phyloP scores from a whole-genome alignment of 2,113 vertebrate species.

The Aldabrachelys gigantea region DNA sequence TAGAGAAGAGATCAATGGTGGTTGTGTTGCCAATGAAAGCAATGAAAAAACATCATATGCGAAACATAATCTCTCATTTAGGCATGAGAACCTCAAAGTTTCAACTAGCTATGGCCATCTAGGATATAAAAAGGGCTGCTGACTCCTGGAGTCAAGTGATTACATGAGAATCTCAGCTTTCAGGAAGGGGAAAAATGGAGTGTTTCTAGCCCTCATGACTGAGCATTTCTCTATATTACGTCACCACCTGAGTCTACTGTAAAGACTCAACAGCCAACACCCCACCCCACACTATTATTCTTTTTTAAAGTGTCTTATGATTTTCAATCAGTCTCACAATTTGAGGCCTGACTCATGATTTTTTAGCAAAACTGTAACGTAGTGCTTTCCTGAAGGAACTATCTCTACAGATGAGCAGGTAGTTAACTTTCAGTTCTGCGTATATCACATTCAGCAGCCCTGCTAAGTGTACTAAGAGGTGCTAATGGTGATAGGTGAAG shows the following conservation, averaged over 20 bases:
- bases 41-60: neutral
- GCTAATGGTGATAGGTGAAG: neutral
- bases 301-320: neutral
- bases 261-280: neutral
- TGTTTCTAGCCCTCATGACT: neutral
- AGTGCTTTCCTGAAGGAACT: neutral
- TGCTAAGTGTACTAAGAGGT: accelerated
- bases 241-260: neutral
- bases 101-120: neutral
- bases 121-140: neutral
- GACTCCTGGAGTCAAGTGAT: neutral
- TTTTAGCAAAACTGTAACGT: neutral
- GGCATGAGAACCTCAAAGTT: neutral
- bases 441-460: neutral
- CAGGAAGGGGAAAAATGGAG: neutral
- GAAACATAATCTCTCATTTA: neutral
- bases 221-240: neutral
- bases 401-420: neutral
- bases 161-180: neutral
- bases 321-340: neutral
- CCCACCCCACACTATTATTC: neutral
- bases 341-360: neutral
- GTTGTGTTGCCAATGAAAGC: neutral
- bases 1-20: neutral
- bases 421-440: neutral